Conservation (phyloP, 2,888 invertebrate genomes). For the Diarsia rubi region DNA sequence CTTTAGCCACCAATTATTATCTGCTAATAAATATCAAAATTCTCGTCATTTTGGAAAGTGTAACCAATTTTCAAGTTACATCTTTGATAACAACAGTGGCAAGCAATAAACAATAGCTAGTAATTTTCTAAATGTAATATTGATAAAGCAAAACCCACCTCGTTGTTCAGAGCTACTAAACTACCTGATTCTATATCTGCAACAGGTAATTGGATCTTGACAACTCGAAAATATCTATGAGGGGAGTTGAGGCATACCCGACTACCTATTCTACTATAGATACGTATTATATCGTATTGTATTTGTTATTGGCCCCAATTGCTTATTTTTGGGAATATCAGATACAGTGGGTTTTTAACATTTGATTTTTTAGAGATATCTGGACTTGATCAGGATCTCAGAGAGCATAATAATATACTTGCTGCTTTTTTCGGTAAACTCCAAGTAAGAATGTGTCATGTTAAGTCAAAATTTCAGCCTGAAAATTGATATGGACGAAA, state of each 20-base stretch:
- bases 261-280: no score
- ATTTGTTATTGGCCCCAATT: neutral
- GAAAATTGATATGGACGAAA: no score
- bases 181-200: constrained; percentile 33
- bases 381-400: neutral
- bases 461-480: no score
- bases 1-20: no score
- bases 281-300: neutral
- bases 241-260: neutral
- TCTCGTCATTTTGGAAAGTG: neutral
- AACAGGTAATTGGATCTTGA: constrained; percentile 40
- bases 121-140: constrained; percentile 37
- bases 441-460: no score
- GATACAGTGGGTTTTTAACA: constrained; percentile 1
- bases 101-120: constrained; percentile 20
- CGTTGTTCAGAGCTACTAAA: neutral
- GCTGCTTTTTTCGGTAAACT: no score
- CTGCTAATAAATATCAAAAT: neutral
- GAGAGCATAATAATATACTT: no score
- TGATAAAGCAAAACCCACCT: constrained; percentile 23
- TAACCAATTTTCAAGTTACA: neutral
- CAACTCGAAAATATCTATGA: constrained; percentile 21
- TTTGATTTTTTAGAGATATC: neutral
- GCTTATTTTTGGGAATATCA: neutral
- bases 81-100: constrained; percentile 15